Percentiles rank a stretch among this genome's conserved stretches.
Conservation (phyloP, 2,113 vertebrate species). For the Boleophthalmus pectinirostris region DNA sequence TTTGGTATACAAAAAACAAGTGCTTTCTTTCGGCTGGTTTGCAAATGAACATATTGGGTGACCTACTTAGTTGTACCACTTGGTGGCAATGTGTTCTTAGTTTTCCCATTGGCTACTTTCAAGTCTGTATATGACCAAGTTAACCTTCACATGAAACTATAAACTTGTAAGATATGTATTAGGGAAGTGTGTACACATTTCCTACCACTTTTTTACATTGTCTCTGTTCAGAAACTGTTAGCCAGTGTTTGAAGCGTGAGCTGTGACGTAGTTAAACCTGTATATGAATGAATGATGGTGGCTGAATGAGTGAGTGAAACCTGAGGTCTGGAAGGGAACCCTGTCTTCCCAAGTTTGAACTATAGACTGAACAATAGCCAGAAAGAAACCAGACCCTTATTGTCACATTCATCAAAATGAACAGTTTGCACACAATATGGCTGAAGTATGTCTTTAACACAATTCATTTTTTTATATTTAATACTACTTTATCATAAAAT, state of each 20-base stretch:
- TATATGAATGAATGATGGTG: slow-evolving; percentile 62
- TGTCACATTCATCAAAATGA: slow-evolving; percentile 59
- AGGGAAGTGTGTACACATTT: slow-evolving; percentile 32
- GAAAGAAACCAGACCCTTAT: slow-evolving; percentile 60
- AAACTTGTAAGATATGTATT: slow-evolving; percentile 35
- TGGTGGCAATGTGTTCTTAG: slow-evolving; percentile 60
- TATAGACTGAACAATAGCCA: slow-evolving; percentile 32
- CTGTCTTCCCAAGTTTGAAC: slow-evolving; percentile 62
- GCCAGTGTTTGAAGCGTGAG: slow-evolving; percentile 56
- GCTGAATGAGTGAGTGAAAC: slow-evolving; percentile 61
- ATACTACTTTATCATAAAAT: slow-evolving; percentile 72
- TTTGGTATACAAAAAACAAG: slow-evolving; percentile 10
- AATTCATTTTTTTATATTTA: slow-evolving; percentile 80
- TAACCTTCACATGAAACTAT: slow-evolving; percentile 20
- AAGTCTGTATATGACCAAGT: slow-evolving; percentile 32
- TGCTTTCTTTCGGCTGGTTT: slow-evolving; percentile 29
- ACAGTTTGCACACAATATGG: slow-evolving; percentile 60
- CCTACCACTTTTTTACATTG: slow-evolving; percentile 30
- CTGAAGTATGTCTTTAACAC: slow-evolving; percentile 57
- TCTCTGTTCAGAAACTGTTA: slow-evolving; percentile 39
- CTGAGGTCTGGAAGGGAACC: slow-evolving; percentile 56
- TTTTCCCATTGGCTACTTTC: slow-evolving; percentile 18
- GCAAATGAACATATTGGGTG: slow-evolving; percentile 25
- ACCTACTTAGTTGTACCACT: slow-evolving; percentile 39
- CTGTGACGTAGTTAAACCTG: slow-evolving; percentile 59